Evolutionary conservation across 2,797 vertebrate genomes (phyloP).

Genomic region (Scarus forsteni): DNA sequence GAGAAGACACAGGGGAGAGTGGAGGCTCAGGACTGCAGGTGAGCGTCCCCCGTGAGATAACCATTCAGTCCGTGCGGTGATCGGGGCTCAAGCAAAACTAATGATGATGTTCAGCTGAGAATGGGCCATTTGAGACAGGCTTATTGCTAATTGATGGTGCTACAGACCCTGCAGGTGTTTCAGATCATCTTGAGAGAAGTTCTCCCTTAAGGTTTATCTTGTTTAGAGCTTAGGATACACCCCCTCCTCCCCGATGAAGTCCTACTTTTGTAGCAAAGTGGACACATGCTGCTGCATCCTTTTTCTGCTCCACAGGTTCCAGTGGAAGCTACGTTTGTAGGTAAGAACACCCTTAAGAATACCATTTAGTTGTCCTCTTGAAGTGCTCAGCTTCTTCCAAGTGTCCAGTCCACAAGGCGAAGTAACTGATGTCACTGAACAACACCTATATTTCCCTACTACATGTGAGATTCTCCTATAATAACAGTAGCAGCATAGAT

Average conservation of each 20-base stretch:
- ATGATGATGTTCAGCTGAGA: constrained; percentile 78
- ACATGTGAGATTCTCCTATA: no score
- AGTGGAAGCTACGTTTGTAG: neutral
- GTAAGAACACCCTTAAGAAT: neutral
- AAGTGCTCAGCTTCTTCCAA: no score
- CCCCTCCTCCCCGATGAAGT: no score
- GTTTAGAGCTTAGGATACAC: constrained; percentile 30
- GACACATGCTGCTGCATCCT: neutral
- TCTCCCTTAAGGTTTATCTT: constrained; percentile 53
- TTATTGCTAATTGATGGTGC: constrained; percentile 64
- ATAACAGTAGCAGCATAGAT: no score
- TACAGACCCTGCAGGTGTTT: constrained; percentile 67
- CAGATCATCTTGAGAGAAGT: constrained; percentile 46
- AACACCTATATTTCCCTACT: no score
- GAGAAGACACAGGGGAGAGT: constrained; percentile 25
- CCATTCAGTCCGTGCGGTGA: constrained; percentile 72
- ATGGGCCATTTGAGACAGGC: constrained; percentile 72
- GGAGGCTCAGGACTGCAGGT: constrained; percentile 49
- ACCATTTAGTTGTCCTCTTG: no score
- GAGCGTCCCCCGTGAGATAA: constrained; percentile 71
- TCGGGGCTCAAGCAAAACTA: constrained; percentile 79
- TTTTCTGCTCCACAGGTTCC: neutral
- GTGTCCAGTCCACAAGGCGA: no score
- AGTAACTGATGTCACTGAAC: no score
- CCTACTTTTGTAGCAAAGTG: neutral